phyloP scores from a whole-genome alignment of 2,888 invertebrate genomes.

The Abrostola triplasia region DNA sequence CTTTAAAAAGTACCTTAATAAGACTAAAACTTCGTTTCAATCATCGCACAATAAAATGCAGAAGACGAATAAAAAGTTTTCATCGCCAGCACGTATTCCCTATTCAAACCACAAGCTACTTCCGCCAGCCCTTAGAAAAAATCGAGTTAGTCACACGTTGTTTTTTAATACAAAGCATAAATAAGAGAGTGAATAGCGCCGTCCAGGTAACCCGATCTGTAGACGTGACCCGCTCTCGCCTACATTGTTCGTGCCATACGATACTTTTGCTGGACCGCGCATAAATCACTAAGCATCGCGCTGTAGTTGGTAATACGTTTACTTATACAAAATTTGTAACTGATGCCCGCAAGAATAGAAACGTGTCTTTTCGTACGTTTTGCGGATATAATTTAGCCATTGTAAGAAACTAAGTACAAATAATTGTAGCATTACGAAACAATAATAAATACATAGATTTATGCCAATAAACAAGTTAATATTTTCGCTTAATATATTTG shows the following conservation, averaged over 20 bases:
- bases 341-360: constrained; percentile 7
- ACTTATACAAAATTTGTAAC: constrained; percentile 27
- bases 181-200: constrained; percentile 72
- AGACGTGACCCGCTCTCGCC: constrained; percentile 70
- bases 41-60: background rate
- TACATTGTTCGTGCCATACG: constrained; percentile 69
- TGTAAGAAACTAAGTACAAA: background rate
- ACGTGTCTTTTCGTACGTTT: background rate
- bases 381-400: background rate
- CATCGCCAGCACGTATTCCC: constrained; percentile 2
- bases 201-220: constrained; percentile 73
- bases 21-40: too few species aligned
- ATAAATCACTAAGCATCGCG: constrained; percentile 50
- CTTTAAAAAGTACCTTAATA: too few species aligned
- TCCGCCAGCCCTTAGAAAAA: constrained; percentile 45
- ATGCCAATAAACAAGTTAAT: too few species aligned
- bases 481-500: too few species aligned
- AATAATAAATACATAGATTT: too few species aligned
- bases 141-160: constrained; percentile 63
- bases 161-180: constrained; percentile 70
- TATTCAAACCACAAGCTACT: constrained; percentile 13
- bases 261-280: constrained; percentile 64
- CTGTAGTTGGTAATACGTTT: constrained; percentile 43
- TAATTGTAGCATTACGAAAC: too few species aligned
- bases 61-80: background rate